These are phyloP conservation scores for Hedya salicella DNA, from an alignment of 2,888 invertebrate genomes.

Conservation along the genomic window DNA sequence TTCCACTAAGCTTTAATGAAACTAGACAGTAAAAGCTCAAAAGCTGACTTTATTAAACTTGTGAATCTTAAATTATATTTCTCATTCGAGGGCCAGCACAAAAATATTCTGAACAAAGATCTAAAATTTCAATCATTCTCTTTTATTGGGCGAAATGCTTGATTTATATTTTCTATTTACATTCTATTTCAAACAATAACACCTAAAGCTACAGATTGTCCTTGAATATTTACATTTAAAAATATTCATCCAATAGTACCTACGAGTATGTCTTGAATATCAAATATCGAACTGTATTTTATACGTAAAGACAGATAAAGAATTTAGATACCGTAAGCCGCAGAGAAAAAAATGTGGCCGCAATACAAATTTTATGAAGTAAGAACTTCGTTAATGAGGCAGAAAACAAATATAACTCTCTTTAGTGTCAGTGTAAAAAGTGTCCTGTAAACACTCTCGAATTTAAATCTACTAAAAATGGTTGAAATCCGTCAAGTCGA, in stretches of 20 bases:
- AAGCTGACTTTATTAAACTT: background rate
- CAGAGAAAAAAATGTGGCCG: too few relatives aligned
- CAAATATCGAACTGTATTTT: too few relatives aligned
- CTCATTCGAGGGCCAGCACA: background rate
- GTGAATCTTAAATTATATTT: background rate
- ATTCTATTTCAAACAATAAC: slow-evolving; percentile 5
- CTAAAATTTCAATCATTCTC: background rate
- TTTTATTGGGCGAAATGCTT: background rate
- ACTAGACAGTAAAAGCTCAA: background rate
- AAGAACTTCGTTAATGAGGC: too few relatives aligned
- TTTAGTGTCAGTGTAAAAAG: too few relatives aligned
- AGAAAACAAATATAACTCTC: too few relatives aligned
- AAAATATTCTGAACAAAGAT: background rate
- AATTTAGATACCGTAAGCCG: too few relatives aligned
- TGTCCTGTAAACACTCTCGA: too few relatives aligned
- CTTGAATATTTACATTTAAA: slow-evolving; percentile 6
- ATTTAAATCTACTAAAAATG: too few relatives aligned
- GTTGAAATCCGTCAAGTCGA: too few relatives aligned
- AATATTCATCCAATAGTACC: background rate
- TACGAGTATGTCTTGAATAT: background rate
- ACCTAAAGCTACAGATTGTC: background rate
- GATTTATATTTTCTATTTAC: background rate
- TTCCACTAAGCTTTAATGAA: background rate
- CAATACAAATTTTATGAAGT: too few relatives aligned
- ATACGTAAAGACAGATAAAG: too few relatives aligned